These are phyloP conservation scores for Calliopsis andreniformis DNA, from an alignment of 1,140 invertebrate species.

Conservation along the genomic window DNA sequence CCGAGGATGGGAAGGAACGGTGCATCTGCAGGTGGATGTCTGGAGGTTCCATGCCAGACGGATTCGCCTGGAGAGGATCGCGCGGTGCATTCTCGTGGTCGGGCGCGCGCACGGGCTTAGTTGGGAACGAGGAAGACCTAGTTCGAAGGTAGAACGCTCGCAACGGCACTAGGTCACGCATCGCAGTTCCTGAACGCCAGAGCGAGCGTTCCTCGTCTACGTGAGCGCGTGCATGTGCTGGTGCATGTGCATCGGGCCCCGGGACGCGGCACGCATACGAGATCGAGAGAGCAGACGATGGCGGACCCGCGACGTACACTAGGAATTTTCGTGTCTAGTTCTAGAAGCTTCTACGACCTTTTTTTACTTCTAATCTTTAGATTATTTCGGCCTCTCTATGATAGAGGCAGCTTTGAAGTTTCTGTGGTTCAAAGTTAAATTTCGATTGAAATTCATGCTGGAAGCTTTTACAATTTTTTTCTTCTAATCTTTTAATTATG, in stretches of 20 bases:
- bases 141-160: slow-evolving; percentile 78
- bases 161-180: slow-evolving; percentile 82
- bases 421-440: no score
- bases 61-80: slow-evolving; percentile 20
- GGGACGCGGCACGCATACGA: slow-evolving; percentile 62
- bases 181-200: slow-evolving; percentile 78
- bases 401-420: no score
- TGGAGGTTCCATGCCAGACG: not conserved
- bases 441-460: no score
- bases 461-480: no score
- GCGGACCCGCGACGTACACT: no score
- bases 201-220: slow-evolving; percentile 54
- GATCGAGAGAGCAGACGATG: slow-evolving; percentile 49
- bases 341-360: no score
- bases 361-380: no score
- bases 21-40: slow-evolving; percentile 23
- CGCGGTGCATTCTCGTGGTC: slow-evolving; percentile 44
- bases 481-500: no score
- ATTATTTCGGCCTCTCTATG: no score
- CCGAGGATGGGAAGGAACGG: slow-evolving; percentile 24
- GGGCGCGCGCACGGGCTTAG: slow-evolving; percentile 65
- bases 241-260: slow-evolving; percentile 36
- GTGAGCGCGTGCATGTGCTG: not conserved
- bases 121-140: slow-evolving; percentile 80
- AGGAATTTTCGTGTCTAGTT: no score